phyloP scores from a whole-genome alignment of 2,113 vertebrate species.

The Nycticryphes semicollaris region DNA sequence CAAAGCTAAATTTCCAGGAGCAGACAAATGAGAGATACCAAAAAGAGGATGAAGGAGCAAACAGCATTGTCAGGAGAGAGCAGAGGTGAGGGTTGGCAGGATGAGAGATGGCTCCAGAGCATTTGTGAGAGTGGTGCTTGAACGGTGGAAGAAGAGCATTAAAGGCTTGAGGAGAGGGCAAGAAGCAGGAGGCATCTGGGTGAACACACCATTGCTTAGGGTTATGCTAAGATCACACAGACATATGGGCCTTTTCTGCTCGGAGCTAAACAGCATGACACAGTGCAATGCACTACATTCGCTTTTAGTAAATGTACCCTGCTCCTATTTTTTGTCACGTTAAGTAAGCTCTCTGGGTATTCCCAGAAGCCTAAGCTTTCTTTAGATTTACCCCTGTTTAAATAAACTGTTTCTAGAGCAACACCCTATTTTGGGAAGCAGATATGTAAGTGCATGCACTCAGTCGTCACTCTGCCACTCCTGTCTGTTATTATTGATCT shows the following conservation, averaged over 20 bases:
- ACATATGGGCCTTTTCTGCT: not conserved
- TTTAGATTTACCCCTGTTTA: not conserved
- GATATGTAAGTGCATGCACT: not conserved
- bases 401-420: not conserved
- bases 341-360: not conserved
- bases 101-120: not conserved
- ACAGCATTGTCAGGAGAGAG: not conserved
- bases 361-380: not conserved
- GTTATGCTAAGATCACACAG: not conserved
- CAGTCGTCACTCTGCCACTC: not conserved
- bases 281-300: not conserved
- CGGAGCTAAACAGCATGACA: not conserved
- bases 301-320: not conserved
- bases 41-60: not conserved
- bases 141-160: not conserved
- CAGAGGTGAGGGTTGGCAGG: not conserved
- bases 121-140: not conserved
- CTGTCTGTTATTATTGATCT: not conserved
- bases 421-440: not conserved
- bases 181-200: not conserved
- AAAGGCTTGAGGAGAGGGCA: not conserved
- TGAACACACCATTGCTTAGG: not conserved
- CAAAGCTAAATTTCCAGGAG: not conserved
- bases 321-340: not conserved
- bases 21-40: not conserved